Evolutionary conservation across 1,140 invertebrate species (phyloP), one percentile per base, ranked within the genome.

Genomic region (Agrilus planipennis): DNA sequence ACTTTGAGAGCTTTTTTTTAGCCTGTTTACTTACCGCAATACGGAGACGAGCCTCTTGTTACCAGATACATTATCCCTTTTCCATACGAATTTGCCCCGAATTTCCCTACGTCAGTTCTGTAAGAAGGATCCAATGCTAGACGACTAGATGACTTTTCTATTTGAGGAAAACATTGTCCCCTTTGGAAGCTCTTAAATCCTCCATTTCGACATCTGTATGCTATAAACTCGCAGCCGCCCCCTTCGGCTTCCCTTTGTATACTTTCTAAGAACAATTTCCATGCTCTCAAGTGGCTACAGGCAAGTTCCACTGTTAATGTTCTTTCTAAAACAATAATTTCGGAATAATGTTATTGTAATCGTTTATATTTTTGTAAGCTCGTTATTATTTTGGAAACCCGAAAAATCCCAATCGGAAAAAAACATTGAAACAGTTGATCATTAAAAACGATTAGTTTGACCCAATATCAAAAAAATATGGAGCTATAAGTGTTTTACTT

Each of bases 1-100:
- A n/a, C n/a, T n/a, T n/a, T n/a, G n/a, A n/a, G n/a, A n/a, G n/a
- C n/a, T n/a, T n/a, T n/a, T n/a, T n/a, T n/a, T n/a, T n/a, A n/a
- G n/a, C n/a, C n/a, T n/a, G n/a, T n/a, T n/a, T n/a, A n/a, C 47
- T 50, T 54, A 60, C 63, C 63, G 45, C 63, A 65, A 52, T 43
- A 64, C 5, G 55, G 56, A 20, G 44, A 43, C 16, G 45, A 36
- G 23, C 43, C 50, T 44, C 52, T 50, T 1, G 62, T 64, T 7
- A 54, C 52, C 16, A 65, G 57, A 46, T 60, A 65, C 52, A 64
- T 61, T 7, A 63, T 50, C 30, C 63, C 63, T 32, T 58, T 44
- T 18, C 59, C 63, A 35, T 27, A 50, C 6, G 46, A 49, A 41
- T 60, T 52, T 49, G 58, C 57, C 5, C 61, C 61, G 15, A 61